A percentile compares a stretch with the other conserved stretches of the same genome.
Conservation (phyloP, 2,888 invertebrate species). For the Luperina nickerlii region DNA sequence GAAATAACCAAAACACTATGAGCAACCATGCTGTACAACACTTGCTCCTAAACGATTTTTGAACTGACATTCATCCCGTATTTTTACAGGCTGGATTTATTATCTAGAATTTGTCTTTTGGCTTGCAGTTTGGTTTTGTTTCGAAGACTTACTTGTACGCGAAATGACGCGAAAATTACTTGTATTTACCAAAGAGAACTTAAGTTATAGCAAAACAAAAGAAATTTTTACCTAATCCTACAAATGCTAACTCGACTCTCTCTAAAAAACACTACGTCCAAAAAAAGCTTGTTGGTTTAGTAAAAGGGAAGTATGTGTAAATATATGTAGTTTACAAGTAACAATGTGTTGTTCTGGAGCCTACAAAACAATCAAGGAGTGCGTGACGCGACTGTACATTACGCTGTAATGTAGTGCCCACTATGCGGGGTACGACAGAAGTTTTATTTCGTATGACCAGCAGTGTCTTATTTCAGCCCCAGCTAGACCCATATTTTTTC, state of each 20-base stretch:
- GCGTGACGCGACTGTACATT: slow-evolving; percentile 69
- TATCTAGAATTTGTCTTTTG: not conserved
- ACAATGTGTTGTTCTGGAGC: slow-evolving; percentile 74
- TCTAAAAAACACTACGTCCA: slow-evolving; percentile 9
- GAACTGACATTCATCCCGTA: not conserved
- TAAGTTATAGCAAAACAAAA: not conserved
- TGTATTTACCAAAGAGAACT: not conserved
- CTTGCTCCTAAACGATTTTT: not conserved
- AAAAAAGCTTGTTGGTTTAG: slow-evolving; percentile 42
- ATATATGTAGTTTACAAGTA: slow-evolving; percentile 69
- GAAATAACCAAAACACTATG: not conserved
- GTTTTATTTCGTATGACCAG: not conserved
- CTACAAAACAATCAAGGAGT: slow-evolving; percentile 76
- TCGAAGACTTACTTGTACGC: too few relatives aligned
- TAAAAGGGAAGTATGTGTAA: slow-evolving; percentile 57
- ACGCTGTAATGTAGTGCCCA: slow-evolving; percentile 19
- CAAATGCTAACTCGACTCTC: slow-evolving; percentile 5
- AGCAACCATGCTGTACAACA: not conserved
- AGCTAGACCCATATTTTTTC: too few relatives aligned
- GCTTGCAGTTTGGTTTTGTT: not conserved
- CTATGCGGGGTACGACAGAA: not conserved
- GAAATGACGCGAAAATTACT: too few relatives aligned
- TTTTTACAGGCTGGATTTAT: too few relatives aligned
- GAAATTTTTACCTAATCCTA: not conserved
- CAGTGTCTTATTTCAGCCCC: not conserved